phyloP scores from a whole-genome alignment of 2,797 vertebrate genomes.

The Vireo griseus region DNA sequence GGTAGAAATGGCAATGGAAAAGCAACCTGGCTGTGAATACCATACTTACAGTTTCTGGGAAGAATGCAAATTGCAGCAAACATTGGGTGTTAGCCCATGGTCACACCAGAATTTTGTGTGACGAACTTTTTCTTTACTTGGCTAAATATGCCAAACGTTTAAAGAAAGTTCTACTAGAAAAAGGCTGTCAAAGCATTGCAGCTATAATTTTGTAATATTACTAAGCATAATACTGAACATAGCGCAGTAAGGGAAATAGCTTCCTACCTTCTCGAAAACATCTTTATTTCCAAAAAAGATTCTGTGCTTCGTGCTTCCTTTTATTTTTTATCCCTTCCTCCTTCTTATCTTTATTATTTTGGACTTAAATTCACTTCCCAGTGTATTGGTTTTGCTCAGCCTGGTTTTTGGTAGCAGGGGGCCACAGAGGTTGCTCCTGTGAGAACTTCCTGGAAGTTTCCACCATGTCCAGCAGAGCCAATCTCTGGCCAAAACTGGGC shows the following conservation, averaged over 20 bases:
- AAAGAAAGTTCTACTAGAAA: background rate
- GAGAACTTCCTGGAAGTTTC: background rate
- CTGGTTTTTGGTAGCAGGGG: background rate
- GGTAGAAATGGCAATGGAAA: background rate
- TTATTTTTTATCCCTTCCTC: background rate
- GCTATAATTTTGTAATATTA: background rate
- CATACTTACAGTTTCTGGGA: background rate
- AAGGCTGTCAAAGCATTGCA: background rate
- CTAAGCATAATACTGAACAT: background rate
- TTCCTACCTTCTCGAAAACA: background rate
- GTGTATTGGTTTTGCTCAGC: background rate
- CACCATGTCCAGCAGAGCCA: background rate
- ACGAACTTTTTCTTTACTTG: background rate
- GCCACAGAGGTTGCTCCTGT: background rate
- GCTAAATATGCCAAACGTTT: background rate
- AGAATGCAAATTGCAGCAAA: background rate
- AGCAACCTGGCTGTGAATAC: background rate
- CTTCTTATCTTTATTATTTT: background rate
- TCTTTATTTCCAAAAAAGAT: background rate
- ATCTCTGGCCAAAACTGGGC: background rate
- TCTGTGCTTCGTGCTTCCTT: background rate
- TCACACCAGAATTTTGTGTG: background rate
- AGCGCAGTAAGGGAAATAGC: background rate
- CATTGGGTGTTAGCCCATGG: accelerated
- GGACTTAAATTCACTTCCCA: background rate